Evolutionary conservation across 2,113 vertebrate genomes (phyloP).

Genomic region (Apodemus sylvaticus): DNA sequence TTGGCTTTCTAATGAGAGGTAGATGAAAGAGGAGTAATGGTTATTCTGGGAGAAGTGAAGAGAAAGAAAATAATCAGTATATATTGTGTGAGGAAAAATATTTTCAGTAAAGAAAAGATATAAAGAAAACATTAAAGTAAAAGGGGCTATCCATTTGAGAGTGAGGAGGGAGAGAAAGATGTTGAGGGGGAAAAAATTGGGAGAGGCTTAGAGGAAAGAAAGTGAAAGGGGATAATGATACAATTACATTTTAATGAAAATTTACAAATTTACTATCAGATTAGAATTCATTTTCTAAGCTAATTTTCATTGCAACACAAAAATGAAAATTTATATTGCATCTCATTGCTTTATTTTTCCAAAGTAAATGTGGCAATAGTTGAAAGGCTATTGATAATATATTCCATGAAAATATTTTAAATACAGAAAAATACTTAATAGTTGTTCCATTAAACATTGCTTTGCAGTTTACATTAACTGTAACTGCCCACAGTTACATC

Average conservation of each 20-base stretch:
- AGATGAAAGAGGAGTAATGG: neutral
- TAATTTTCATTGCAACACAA: neutral
- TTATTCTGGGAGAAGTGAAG: too few species aligned
- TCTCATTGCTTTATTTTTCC: neutral
- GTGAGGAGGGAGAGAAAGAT: rapidly evolving
- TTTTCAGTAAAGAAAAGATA: neutral
- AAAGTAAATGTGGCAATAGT: neutral
- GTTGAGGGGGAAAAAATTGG: neutral
- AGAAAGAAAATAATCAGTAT: neutral
- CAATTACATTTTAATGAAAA: neutral
- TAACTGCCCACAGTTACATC: too few species aligned
- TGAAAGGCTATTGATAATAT: neutral
- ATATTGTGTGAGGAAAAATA: neutral
- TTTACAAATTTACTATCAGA: neutral
- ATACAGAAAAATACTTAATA: neutral
- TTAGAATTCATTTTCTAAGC: neutral
- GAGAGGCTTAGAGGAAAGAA: neutral
- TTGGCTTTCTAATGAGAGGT: neutral
- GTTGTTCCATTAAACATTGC: neutral
- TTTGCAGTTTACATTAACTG: neutral
- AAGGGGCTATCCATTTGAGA: neutral
- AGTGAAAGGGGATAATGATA: neutral
- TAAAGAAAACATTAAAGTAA: neutral
- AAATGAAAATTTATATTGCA: neutral
- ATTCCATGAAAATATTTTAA: neutral